Evolutionary conservation across 2,888 invertebrate species (phyloP), one percentile per base, ranked within the genome.

Genomic region (Amorpha juglandis): DNA sequence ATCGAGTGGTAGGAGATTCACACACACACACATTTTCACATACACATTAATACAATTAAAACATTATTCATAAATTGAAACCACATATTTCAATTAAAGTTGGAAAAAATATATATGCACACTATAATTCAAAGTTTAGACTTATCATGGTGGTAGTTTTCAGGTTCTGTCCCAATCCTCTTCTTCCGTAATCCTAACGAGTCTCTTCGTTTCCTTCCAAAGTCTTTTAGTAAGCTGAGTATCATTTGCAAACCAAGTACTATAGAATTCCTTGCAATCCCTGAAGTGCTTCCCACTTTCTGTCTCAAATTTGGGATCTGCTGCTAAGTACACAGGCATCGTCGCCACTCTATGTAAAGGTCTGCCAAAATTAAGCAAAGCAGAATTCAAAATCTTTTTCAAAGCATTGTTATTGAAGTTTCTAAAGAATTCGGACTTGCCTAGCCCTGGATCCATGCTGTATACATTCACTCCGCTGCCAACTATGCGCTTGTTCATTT

Each of bases 391-490:
- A 4, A 80, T 51, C 7, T 68, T 72, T 63, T 74, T 81, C 58
- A 82, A 69, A 6, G 72, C 58, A 0, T 75, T 70, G 52, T 73
- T 81, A 0, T 82, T 78, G 1, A 75, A 77, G 69, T 87, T 95
- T 63, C 96, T 94, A 94, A 97, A 97, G 65, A 97, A 97, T 38
- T 96, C 95, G 0, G 96, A 95, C 79, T 96, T 96, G 62, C 96
- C 95, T 87, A 97, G 93, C 8, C 98, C 98, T 0, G 98, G 98
- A 90, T 98, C 98, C 77, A 98, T 92, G 74, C 96, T 97, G 83
- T 97, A 97, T 0, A 95, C 96, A 0, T 95, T 96, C 0, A 97
- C 95, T 12, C 95, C 95, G 38, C 95, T 81, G 0, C 79, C 83
- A 63, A 64, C 71, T 1, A 83, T 77, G 63, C 84, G 75, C 62